Evolutionary conservation across 23 tunicate species (phyloP).

Genomic region (Corella eumyota): DNA sequence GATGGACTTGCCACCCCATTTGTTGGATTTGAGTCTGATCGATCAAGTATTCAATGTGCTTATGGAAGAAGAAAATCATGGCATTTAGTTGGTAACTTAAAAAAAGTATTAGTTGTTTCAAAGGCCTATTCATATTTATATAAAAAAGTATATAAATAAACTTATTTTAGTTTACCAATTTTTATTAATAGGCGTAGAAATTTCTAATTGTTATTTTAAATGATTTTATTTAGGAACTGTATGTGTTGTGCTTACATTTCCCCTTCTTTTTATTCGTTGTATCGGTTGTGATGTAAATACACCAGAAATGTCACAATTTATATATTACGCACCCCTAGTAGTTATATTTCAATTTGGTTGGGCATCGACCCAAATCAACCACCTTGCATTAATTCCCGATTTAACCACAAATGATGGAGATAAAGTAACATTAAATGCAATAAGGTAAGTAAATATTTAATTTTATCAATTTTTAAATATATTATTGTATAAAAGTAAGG

Average conservation of each 20-base stretch:
- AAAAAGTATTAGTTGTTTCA: not conserved
- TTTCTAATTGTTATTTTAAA: not conserved
- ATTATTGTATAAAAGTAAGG: not conserved
- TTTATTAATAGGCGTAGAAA: not conserved
- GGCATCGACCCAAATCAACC: conserved; percentile 97
- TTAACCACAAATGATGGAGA: conserved; percentile 48
- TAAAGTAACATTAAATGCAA: conserved; percentile 58
- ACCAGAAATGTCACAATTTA: conserved; percentile 58
- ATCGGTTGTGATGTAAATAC: conserved; percentile 59
- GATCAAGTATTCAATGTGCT: conserved; percentile 33
- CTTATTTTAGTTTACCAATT: not conserved
- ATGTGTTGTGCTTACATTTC: conserved; percentile 68
- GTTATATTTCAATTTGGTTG: conserved; percentile 97
- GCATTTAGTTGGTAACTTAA: conserved; percentile 75
- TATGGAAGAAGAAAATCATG: conserved; percentile 94
- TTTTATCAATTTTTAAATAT: too few relatives aligned
- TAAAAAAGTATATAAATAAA: not conserved
- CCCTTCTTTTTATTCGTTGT: conserved; percentile 63
- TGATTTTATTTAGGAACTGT: conserved; percentile 53
- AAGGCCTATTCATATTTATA: not conserved
- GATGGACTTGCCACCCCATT: conserved; percentile 96
- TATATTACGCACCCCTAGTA: conserved; percentile 89
- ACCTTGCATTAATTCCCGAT: conserved; percentile 86
- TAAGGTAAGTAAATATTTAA: conserved; percentile 20
- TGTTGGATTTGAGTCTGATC: conserved; percentile 95